phyloP scores from a whole-genome alignment of 2,888 invertebrate species.

The Hyposoter dolosus region DNA sequence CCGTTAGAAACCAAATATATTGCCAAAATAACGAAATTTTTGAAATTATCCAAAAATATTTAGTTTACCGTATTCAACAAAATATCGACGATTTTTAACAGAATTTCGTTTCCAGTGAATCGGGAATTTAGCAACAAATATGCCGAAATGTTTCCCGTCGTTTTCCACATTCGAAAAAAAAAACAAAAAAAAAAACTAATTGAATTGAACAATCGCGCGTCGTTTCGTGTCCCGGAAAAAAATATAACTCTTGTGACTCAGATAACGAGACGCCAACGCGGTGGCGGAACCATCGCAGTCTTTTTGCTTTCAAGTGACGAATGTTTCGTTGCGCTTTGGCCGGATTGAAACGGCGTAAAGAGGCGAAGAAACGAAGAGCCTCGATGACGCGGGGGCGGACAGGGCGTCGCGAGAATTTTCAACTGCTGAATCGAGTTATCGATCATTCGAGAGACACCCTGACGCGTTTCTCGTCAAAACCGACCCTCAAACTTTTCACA shows the following conservation, averaged over 20 bases:
- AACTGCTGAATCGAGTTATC: conserved; percentile 68
- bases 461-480: conserved; percentile 54
- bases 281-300: conserved; percentile 34
- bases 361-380: conserved; percentile 27
- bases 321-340: conserved; percentile 54
- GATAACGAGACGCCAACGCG: conserved; percentile 33
- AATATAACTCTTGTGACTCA: not conserved
- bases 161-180: not conserved
- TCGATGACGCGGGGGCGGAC: conserved; percentile 35
- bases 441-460: conserved; percentile 63
- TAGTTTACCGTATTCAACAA: too few species aligned
- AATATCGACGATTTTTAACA: too few species aligned
- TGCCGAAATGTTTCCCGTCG: not conserved
- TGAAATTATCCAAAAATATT: too few species aligned
- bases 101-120: too few species aligned
- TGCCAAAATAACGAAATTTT: too few species aligned
- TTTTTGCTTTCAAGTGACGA: conserved; percentile 54
- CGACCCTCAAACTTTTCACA: conserved; percentile 38
- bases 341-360: conserved; percentile 18
- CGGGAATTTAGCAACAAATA: not conserved
- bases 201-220: not conserved
- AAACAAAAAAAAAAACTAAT: too few species aligned
- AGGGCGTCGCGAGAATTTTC: conserved; percentile 44
- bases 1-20: too few species aligned
- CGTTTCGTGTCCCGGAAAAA: not conserved